Percentiles rank a stretch among this genome's conserved stretches.
Conservation (phyloP, 2,797 vertebrate species). For the Hippopotamyrus pictus region DNA sequence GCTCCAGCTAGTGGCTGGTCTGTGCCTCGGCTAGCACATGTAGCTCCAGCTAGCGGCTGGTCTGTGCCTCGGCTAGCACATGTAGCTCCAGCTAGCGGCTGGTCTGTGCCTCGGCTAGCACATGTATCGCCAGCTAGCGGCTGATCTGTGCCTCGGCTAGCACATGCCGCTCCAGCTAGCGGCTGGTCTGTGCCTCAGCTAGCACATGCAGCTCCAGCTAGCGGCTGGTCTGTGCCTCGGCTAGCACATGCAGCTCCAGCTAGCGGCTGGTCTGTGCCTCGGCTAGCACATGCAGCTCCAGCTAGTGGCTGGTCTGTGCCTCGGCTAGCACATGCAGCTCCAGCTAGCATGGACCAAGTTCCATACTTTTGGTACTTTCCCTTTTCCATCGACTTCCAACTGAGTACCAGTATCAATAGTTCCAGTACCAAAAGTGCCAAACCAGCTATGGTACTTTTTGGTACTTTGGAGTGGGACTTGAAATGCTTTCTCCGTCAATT, state of each 20-base stretch:
- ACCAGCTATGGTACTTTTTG: too few relatives aligned
- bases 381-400: too few relatives aligned
- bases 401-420: not conserved
- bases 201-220: not conserved
- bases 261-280: not conserved
- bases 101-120: not conserved
- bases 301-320: not conserved
- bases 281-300: not conserved
- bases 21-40: not conserved
- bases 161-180: not conserved
- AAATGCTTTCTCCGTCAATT: too few relatives aligned
- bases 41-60: not conserved
- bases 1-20: not conserved
- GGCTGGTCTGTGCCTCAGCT: not conserved
- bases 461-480: too few relatives aligned
- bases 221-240: not conserved
- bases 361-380: too few relatives aligned
- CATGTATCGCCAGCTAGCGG: not conserved
- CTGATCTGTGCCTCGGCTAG: too few relatives aligned
- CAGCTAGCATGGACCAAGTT: not conserved
- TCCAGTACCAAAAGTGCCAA: too few relatives aligned
- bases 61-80: not conserved
- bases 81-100: not conserved
- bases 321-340: not conserved
- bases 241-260: not conserved